Evolutionary conservation across 2,888 invertebrate species (phyloP).

Genomic region (Coenonympha arcania): DNA sequence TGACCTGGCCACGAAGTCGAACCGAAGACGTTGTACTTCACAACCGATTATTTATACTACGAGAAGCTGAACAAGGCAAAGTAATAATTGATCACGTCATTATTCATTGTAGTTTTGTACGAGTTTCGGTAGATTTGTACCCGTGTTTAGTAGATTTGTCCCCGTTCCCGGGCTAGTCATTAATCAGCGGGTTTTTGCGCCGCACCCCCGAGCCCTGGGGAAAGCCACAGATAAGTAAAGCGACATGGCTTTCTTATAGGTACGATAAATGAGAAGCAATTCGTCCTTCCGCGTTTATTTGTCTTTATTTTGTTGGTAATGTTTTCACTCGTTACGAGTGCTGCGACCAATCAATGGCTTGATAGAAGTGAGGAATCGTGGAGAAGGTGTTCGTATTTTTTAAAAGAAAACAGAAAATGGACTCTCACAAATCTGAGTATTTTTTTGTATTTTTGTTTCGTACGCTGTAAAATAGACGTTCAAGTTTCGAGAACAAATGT

Average conservation of each 20-base stretch:
- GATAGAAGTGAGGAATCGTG: no score
- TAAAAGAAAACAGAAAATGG: no score
- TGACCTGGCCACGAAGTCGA: no score
- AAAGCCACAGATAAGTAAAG: constrained; percentile 29
- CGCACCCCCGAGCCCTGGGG: constrained; percentile 22
- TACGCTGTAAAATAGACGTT: no score
- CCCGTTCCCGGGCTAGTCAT: constrained; percentile 33
- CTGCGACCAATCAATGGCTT: not conserved
- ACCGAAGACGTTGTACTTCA: not conserved
- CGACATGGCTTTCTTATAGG: constrained; percentile 25
- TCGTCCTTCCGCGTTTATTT: constrained; percentile 21
- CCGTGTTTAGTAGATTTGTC: constrained; percentile 10
- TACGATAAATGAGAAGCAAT: constrained; percentile 21
- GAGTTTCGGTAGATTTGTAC: not conserved
- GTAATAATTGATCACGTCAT: no score
- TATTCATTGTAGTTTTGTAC: not conserved
- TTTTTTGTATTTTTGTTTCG: no score
- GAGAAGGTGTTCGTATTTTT: no score
- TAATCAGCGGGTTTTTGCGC: constrained; percentile 52
- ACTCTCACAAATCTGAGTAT: no score
- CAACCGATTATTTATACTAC: no score
- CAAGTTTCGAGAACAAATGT: no score
- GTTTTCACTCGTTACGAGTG: not conserved
- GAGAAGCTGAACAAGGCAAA: no score
- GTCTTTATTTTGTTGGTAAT: constrained; percentile 1